Evolutionary conservation across 2,888 invertebrate species (phyloP).

Genomic region (Clunio marinus): DNA sequence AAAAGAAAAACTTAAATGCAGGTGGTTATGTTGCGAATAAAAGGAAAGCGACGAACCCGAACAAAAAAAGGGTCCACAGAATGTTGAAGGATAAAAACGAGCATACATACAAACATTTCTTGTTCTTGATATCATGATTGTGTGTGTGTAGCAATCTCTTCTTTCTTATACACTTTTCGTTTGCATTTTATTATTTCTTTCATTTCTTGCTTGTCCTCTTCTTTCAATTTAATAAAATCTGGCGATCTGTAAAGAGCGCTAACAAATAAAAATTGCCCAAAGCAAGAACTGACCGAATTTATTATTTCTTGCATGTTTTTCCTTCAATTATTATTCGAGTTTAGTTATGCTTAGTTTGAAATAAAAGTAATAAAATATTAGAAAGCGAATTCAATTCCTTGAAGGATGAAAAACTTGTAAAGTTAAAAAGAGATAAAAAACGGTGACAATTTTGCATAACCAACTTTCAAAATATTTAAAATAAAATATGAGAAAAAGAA

Average conservation of each 20-base stretch:
- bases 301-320: too few species aligned
- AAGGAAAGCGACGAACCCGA: conserved; percentile 33
- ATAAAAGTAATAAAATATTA: too few species aligned
- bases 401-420: too few species aligned
- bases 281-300: conserved; percentile 2
- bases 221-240: too few species aligned
- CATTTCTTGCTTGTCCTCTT: neutral
- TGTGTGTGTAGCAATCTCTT: neutral
- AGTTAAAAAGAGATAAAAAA: too few species aligned
- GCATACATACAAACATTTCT: neutral
- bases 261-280: neutral
- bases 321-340: too few species aligned
- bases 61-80: neutral
- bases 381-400: too few species aligned
- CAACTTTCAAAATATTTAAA: too few species aligned
- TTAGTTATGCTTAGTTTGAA: too few species aligned
- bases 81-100: conserved; percentile 1
- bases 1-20: conserved; percentile 29
- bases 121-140: neutral
- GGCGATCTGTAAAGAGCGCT: neutral
- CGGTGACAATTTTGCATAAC: too few species aligned
- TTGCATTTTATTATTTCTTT: neutral
- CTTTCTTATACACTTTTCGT: neutral
- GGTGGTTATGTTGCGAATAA: conserved; percentile 8
- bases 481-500: too few species aligned